Evolutionary conservation across 1,140 invertebrate species (phyloP), one percentile per base, ranked within the genome.

Genomic region (Andrena cerasifolii): DNA sequence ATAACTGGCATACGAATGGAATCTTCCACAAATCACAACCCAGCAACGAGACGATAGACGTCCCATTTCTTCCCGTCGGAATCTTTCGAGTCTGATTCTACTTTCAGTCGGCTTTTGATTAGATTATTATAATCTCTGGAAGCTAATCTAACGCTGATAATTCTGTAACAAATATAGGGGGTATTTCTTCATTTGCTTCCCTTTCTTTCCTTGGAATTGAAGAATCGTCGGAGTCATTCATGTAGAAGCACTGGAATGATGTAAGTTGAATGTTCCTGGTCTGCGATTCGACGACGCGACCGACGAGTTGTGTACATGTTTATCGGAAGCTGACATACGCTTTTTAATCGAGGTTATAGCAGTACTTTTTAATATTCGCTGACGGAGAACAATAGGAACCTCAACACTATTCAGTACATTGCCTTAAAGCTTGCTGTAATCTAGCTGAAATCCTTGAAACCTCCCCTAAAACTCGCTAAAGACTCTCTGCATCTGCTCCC

Each of bases 1-100:
- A 31, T 59, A 59, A 36, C 4, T n/a, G n/a, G 31, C 31, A 16
- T 49, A n/a, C 18, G 10, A 61, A 61, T 21, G 71, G 59, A 73
- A 73, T 73, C 31, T 73, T 62, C 45, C 33, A n/a, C 26, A 43
- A 45, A 43, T 62, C 59, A n/a, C 16, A 3, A 12, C 0, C 21
- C 21, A 16, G 1, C 16, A 21, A 8, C 4, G 28, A 12, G 33
- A 21, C 24, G 40, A 28, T 28, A 28, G 40, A 10, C 16, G 14
- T 28, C 3, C 40, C 10, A 18, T 31, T 47, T 63, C 28, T 40
- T 21, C 18, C n/a, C 56, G 31, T 51, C 49, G 56, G 31, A 10
- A 21, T 59, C 56, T 59, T n/a, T 59, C 7, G 31, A 36, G 18
- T 59, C 26, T n/a, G 54, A 18, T 26, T 3, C 18, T 36, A n/a